Conservation (phyloP, 2,888 invertebrate genomes). For the Tachina lurida region DNA sequence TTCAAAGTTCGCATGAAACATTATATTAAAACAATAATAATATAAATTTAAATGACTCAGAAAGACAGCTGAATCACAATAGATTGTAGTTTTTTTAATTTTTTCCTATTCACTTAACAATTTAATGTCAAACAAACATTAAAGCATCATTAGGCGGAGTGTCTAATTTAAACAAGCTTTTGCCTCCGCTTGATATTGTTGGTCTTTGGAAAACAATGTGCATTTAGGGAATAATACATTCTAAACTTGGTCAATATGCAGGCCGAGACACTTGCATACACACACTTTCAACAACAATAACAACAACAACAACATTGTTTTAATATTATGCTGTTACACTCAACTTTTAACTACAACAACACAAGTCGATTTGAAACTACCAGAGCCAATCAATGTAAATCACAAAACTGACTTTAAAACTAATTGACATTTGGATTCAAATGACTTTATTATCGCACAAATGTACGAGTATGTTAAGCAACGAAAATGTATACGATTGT, state of each 20-base stretch:
- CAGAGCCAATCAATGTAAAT: conserved; percentile 71
- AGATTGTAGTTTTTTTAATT: no score
- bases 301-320: conserved; percentile 1
- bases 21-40: neutral
- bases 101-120: conserved; percentile 3
- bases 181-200: conserved; percentile 48
- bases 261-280: conserved; percentile 3
- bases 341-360: conserved; percentile 29
- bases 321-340: conserved; percentile 1
- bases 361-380: conserved; percentile 54
- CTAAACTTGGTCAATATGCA: conserved; percentile 49
- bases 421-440: conserved; percentile 70
- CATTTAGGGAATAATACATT: conserved; percentile 67
- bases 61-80: neutral
- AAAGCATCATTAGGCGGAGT: conserved; percentile 67
- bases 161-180: conserved; percentile 67
- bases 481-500: conserved; percentile 11
- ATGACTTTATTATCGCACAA: conserved; percentile 67
- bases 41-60: conserved; percentile 7
- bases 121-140: conserved; percentile 60
- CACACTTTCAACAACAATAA: neutral
- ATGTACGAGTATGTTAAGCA: conserved; percentile 24
- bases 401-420: conserved; percentile 69
- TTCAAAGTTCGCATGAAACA: no score
- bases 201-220: conserved; percentile 58